A percentile compares a stretch with the other conserved stretches of the same genome.
These are phyloP conservation scores for Phlogophora meticulosa DNA, from an alignment of 2,888 invertebrate genomes.

Conservation along the genomic window DNA sequence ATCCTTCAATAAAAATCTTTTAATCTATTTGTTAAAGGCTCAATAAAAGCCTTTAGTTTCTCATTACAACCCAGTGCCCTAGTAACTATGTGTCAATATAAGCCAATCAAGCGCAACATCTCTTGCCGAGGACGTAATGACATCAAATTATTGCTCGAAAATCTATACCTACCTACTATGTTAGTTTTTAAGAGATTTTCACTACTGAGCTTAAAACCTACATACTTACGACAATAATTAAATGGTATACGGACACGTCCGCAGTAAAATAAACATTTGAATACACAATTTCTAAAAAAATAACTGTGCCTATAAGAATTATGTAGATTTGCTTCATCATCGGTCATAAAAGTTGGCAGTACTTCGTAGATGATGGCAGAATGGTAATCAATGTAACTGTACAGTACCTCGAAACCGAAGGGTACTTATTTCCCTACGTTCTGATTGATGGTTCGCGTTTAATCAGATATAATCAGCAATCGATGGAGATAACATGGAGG, in stretches of 20 bases:
- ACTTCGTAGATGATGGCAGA: conserved; percentile 35
- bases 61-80: conserved; percentile 63
- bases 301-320: conserved; percentile 58
- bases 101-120: conserved; percentile 68
- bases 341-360: conserved; percentile 46
- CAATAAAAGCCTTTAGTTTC: conserved; percentile 41
- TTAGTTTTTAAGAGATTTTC: conserved; percentile 40
- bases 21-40: conserved; percentile 24
- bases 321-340: conserved; percentile 65
- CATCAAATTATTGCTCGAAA: conserved; percentile 54
- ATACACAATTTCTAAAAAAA: conserved; percentile 47
- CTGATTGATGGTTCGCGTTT: conserved; percentile 37
- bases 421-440: conserved; percentile 31
- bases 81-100: conserved; percentile 71
- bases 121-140: conserved; percentile 61
- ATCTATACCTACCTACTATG: not conserved
- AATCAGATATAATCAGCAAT: conserved; percentile 41
- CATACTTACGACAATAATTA: conserved; percentile 48
- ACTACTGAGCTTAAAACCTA: conserved; percentile 59
- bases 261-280: conserved; percentile 46
- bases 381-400: conserved; percentile 64
- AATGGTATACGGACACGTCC: conserved; percentile 51
- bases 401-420: conserved; percentile 44
- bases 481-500: conserved; percentile 26
- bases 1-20: not conserved